Evolutionary conservation across 1,140 invertebrate genomes (phyloP), one percentile per base, ranked within the genome.

Genomic region (Pseudomyrmex cubaensis): DNA sequence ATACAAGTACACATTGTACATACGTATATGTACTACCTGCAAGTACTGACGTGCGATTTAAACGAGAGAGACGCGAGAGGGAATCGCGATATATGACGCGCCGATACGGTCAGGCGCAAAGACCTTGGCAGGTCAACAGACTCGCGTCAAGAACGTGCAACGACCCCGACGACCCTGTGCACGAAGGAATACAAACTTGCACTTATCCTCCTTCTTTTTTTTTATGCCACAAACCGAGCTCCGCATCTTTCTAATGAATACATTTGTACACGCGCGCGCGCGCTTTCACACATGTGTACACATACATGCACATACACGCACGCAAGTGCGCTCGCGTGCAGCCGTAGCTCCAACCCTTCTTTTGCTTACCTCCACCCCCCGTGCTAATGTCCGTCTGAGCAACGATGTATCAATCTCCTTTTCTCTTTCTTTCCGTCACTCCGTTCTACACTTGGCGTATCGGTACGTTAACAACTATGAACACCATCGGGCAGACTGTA

Each of bases 91-190:
- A 12, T 62, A 70, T 52, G 52, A 66, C 59, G 44, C 70, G 72
- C 77, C 12, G 62, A 59, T 85, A 64, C 13, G 66, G 67, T 64
- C 52, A 78, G 75, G 61, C 74, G 76, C 77, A 88, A 90, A 88
- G 90, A 92, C 92, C 91, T 94, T 93, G 93, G 87, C 90, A 91
- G 92, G 92, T 93, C 93, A 90, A 93, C 91, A 93, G 91, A 91
- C 92, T 90, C 90, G 87, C 90, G 87, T 91, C 91, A 93, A 93
- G 92, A 93, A 93, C 93, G 93, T 94, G 88, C 93, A 92, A 93
- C 93, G 93, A 94, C 93, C 93, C 92, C 92, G 89, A 93, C 48
- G 25, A 35, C 87, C 88, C 86, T 90, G 87, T 90, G 87, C 86
- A 61, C 83, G 78, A 63, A 61, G 75, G 67, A 82, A 76, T 75